Conservation (phyloP, 2,797 vertebrate species). For the Coreius guichenoti region DNA sequence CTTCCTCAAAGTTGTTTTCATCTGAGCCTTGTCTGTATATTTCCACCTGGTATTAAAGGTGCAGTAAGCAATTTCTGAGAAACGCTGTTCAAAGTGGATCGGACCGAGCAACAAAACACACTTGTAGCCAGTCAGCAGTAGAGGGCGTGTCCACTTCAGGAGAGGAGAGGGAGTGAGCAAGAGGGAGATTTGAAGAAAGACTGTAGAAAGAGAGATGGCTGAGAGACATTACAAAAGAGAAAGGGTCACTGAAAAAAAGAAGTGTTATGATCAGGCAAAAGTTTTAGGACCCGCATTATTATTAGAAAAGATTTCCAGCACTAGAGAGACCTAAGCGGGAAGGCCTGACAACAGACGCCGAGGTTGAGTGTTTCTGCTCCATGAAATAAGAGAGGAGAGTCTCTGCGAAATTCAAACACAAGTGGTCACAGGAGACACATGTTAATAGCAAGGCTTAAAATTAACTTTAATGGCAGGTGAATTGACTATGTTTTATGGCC, state of each 20-base stretch:
- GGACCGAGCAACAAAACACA: background rate
- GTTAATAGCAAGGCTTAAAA: too few relatives aligned
- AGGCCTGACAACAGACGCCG: too few relatives aligned
- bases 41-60: background rate
- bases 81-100: background rate
- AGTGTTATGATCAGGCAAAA: too few relatives aligned
- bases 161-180: background rate
- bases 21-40: conserved; percentile 2
- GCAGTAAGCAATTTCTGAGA: background rate
- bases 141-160: background rate
- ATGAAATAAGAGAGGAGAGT: background rate
- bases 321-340: too few relatives aligned
- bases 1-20: background rate
- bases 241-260: too few relatives aligned
- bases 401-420: background rate
- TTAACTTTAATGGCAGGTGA: too few relatives aligned
- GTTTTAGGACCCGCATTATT: too few relatives aligned
- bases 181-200: background rate
- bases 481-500: too few relatives aligned
- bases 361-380: background rate
- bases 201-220: too few relatives aligned
- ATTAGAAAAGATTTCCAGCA: too few relatives aligned
- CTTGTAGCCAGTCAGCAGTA: background rate
- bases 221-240: background rate
- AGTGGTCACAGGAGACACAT: background rate